phyloP scores from a whole-genome alignment of 2,888 invertebrate genomes.

The Ferrisia virgata region DNA sequence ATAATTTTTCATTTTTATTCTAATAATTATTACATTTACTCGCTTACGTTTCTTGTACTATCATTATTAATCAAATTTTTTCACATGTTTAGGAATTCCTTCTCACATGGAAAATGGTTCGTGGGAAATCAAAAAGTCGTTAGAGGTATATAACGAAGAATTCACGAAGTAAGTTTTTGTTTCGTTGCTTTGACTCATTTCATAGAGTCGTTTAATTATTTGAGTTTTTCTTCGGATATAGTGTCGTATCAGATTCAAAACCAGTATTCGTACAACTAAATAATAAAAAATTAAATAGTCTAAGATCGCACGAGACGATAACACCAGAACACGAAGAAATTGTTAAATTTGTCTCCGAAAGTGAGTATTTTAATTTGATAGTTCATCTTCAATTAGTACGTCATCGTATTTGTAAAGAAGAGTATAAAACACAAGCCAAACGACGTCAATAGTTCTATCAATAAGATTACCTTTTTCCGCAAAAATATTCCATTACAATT shows the following conservation, averaged over 20 bases:
- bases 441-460: not conserved
- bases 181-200: not conserved
- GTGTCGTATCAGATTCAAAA: slow-evolving; percentile 62
- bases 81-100: slow-evolving; percentile 19
- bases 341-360: slow-evolving; percentile 79
- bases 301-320: slow-evolving; percentile 61
- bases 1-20: not conserved
- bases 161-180: slow-evolving; percentile 1
- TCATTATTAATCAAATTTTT: not conserved
- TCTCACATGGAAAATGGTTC: slow-evolving; percentile 33
- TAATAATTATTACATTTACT: not conserved
- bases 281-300: slow-evolving; percentile 61
- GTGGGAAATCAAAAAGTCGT: slow-evolving; percentile 31
- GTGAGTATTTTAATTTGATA: slow-evolving; percentile 37
- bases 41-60: no score
- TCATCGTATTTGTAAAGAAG: not conserved
- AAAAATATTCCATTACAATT: not conserved
- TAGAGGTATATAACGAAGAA: slow-evolving; percentile 12
- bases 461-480: not conserved
- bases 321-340: slow-evolving; percentile 83
- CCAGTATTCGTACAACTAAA: slow-evolving; percentile 74
- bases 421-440: not conserved
- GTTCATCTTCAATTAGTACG: not conserved
- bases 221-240: not conserved
- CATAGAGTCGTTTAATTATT: not conserved